Conservation (phyloP, 2,888 invertebrate species). For the Phengaris arion region DNA sequence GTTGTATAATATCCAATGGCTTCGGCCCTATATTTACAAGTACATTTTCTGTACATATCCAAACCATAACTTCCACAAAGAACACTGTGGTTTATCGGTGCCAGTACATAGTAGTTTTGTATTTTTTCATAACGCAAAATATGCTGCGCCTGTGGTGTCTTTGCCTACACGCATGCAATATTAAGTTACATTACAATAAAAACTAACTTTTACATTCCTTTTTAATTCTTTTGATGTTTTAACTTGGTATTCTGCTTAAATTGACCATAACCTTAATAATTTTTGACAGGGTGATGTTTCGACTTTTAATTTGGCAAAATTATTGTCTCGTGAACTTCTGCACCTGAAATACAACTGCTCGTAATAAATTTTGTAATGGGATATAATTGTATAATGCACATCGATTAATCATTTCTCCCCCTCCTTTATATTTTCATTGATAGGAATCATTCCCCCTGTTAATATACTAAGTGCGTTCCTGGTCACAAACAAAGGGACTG, state of each 20-base stretch:
- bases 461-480: constrained; percentile 74
- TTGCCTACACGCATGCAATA: background rate
- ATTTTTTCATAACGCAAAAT: background rate
- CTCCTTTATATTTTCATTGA: constrained; percentile 39
- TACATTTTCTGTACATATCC: background rate
- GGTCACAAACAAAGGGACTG: constrained; percentile 72
- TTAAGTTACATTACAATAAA: background rate
- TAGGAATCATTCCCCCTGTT: constrained; percentile 56
- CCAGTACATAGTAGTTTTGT: background rate
- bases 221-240: background rate
- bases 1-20: background rate
- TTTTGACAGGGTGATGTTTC: background rate
- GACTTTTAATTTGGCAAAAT: background rate
- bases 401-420: constrained; percentile 21
- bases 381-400: constrained; percentile 6
- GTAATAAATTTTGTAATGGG: constrained; percentile 2
- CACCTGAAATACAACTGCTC: background rate
- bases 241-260: background rate
- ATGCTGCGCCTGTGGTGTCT: background rate
- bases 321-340: background rate
- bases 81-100: background rate
- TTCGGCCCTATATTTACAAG: background rate
- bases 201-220: background rate
- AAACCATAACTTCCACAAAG: background rate
- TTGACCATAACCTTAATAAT: background rate